Evolutionary conservation across 2,888 invertebrate species (phyloP).

Genomic region (Baronia brevicornis): DNA sequence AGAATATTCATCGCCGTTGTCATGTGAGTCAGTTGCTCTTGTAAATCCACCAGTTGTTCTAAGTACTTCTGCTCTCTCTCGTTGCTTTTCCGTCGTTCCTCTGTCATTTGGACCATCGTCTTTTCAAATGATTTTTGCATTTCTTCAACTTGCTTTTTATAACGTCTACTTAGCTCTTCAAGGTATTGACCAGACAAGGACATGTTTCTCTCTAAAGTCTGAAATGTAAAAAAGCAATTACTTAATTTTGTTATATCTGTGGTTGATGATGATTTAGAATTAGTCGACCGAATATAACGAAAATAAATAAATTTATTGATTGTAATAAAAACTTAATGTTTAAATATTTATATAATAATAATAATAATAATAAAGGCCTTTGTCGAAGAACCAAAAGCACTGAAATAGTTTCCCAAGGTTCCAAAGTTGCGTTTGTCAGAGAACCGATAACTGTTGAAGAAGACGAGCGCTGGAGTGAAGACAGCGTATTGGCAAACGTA

Average conservation of each 20-base stretch:
- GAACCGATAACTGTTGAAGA: too few species aligned
- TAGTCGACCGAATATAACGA: too few species aligned
- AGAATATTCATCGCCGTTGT: slow-evolving; percentile 76
- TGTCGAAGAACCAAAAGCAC: too few species aligned
- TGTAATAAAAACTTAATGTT: too few species aligned
- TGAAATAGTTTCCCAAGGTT: too few species aligned
- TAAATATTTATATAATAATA: too few species aligned
- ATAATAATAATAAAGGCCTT: too few species aligned
- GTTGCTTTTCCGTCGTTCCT: slow-evolving; percentile 80
- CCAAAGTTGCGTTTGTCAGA: too few species aligned
- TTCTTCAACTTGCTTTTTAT: slow-evolving; percentile 97
- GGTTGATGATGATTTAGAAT: slow-evolving; percentile 3
- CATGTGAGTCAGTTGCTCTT: slow-evolving; percentile 79
- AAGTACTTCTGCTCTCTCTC: slow-evolving; percentile 86
- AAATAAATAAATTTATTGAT: too few species aligned
- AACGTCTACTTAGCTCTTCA: slow-evolving; percentile 95
- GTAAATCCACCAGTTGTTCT: slow-evolving; percentile 83
- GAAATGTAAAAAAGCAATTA: slow-evolving; percentile 32
- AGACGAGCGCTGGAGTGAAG: too few species aligned
- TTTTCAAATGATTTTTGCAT: slow-evolving; percentile 90
- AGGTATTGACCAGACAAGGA: slow-evolving; percentile 96
- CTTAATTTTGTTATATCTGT: slow-evolving; percentile 6
- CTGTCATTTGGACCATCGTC: slow-evolving; percentile 82
- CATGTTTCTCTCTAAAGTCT: slow-evolving; percentile 97
- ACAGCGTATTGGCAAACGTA: too few species aligned